phyloP scores from a whole-genome alignment of 2,113 vertebrate species.

The Emydura subglobosa region DNA sequence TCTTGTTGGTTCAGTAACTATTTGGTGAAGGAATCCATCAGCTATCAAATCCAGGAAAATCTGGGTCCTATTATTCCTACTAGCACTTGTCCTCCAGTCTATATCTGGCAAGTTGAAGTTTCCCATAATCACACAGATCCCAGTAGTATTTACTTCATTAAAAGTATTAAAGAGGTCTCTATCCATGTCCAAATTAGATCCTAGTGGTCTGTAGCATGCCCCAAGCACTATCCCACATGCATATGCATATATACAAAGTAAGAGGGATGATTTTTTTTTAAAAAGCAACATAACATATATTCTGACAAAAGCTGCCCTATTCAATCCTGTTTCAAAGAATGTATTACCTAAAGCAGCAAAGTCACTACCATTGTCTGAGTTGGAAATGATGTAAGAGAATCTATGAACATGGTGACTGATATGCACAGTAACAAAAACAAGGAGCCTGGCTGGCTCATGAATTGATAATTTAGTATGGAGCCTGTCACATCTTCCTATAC shows the following conservation, averaged over 20 bases:
- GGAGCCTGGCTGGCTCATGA: neutral
- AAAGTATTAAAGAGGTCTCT: too few relatives aligned
- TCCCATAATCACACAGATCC: too few relatives aligned
- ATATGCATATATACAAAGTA: neutral
- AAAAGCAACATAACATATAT: neutral
- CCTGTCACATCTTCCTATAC: rapidly evolving
- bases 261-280: neutral
- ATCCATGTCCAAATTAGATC: too few relatives aligned
- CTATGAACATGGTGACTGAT: rapidly evolving
- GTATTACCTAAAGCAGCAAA: rapidly evolving
- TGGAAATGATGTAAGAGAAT: neutral
- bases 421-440: neutral
- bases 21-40: too few relatives aligned
- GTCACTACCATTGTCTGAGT: too few relatives aligned
- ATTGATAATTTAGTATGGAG: neutral
- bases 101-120: too few relatives aligned
- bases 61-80: too few relatives aligned
- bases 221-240: neutral
- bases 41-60: too few relatives aligned
- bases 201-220: too few relatives aligned
- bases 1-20: too few relatives aligned
- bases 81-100: too few relatives aligned
- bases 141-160: too few relatives aligned
- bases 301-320: neutral
- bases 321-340: neutral